phyloP scores from a whole-genome alignment of 2,797 vertebrate species.

The Sebastes itinus region DNA sequence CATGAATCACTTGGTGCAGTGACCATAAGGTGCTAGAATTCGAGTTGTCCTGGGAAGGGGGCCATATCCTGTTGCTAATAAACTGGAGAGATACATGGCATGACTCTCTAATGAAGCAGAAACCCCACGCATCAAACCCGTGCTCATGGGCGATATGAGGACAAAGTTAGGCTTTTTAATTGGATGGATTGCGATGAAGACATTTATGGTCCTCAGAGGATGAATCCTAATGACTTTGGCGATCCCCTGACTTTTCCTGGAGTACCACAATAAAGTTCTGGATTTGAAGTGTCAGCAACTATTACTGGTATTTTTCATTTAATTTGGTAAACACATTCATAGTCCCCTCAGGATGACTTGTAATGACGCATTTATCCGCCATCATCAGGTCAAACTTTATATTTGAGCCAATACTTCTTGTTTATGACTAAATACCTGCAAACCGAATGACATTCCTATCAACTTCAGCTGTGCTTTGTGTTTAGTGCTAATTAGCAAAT shows the following conservation, averaged over 20 bases:
- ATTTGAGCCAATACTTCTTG: not conserved
- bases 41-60: constrained; percentile 41
- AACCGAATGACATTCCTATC: too few species aligned
- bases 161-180: not conserved
- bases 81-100: not conserved
- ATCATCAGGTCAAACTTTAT: not conserved
- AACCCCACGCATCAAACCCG: not conserved
- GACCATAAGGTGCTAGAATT: constrained; percentile 45
- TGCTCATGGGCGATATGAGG: not conserved
- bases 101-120: not conserved
- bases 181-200: not conserved
- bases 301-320: not conserved
- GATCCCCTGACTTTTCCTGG: not conserved
- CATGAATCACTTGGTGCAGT: constrained; percentile 50
- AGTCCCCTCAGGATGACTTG: not conserved
- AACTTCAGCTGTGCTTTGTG: too few species aligned
- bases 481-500: not conserved
- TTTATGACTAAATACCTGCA: not conserved
- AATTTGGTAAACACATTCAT: not conserved
- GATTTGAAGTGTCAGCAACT: not conserved
- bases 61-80: constrained; percentile 37
- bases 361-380: too few species aligned
- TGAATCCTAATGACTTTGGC: too few species aligned
- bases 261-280: not conserved
- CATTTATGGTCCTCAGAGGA: not conserved